Base-by-base conservation (phyloP, 2,113 vertebrate species). In the Myotis davidii region DNA sequence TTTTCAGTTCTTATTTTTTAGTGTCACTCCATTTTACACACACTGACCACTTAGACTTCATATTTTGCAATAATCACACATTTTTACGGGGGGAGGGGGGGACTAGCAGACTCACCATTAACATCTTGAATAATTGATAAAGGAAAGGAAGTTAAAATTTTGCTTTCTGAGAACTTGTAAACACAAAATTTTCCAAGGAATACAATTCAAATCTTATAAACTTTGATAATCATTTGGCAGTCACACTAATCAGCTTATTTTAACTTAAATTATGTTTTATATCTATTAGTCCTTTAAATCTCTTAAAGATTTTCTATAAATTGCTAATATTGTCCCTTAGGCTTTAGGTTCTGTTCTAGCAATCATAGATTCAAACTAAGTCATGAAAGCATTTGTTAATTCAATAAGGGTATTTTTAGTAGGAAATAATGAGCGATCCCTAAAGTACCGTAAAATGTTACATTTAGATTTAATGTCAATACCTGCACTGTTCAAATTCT, bases 281-380 rank as follows among this genome's bases (percentile, higher is more conserved):
- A 56, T 20, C 54, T 87, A 23, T 87, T 67, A 81, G 14, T 5
- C 10, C 21, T 94, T 88, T 91, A 56, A 91, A 69, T 91, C n/a
- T 76, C 56, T 81, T 54, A 91, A 95, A 86, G 50, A 96, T 86
- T 95, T 84, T 78, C 13, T 54, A 59, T 94, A 83, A 91, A 65
- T 79, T 76, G 72, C 88, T 91, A 95, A 70, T 78, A 37, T 8
- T 91, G 50, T 29, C 67, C 45, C 23, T 64, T 64, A 88, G 78
- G 32, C n/a, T 76, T 88, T 65, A 76, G 17, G 9, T 96, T 93
- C 65, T 95, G 8, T 91, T 84, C 25, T 13, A 85, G 48, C 39
- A 61, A 87, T 42, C 54, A 54, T 8, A 95, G 18, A 87, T 83
- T 95, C 23, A 23, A 93, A 93, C 39, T 79, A 37, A 95, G 72